Evolutionary conservation across 2,888 invertebrate genomes (phyloP).

Genomic region (Pachycephus smyrnensis): DNA sequence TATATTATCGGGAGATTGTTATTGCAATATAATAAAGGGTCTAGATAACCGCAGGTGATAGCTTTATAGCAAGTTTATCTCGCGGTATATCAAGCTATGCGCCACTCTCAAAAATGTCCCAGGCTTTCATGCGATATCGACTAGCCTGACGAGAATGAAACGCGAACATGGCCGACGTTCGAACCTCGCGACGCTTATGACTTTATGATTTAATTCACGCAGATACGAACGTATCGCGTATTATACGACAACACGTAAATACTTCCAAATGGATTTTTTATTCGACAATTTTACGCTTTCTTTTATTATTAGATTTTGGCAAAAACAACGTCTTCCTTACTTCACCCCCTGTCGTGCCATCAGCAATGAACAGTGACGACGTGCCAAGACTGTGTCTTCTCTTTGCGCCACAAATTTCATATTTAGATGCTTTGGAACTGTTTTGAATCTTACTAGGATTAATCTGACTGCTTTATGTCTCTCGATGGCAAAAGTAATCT

Average conservation of each 20-base stretch:
- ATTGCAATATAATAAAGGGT: conserved; percentile 24
- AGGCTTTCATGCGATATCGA: not conserved
- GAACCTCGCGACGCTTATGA: not conserved
- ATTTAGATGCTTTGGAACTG: not conserved
- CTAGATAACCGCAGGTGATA: conserved; percentile 22
- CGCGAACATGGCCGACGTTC: not conserved
- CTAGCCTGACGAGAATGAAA: not conserved
- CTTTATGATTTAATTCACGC: not conserved
- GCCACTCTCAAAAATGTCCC: not conserved
- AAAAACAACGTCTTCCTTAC: conserved; percentile 1
- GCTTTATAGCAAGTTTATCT: conserved; percentile 18
- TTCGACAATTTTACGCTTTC: not conserved
- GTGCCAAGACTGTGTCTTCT: not conserved
- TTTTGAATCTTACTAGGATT: not conserved
- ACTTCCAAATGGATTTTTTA: not conserved
- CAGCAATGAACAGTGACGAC: not conserved
- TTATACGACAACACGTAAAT: not conserved
- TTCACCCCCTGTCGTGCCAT: not conserved
- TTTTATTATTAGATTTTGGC: conserved; percentile 8
- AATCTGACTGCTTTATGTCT: not conserved
- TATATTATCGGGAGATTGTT: conserved; percentile 22
- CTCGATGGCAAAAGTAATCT: not conserved
- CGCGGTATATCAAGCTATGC: conserved; percentile 21
- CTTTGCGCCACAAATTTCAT: not conserved
- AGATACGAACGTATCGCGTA: not conserved